Base-by-base conservation (phyloP, 2,113 vertebrate species). In the Chauna torquata region DNA sequence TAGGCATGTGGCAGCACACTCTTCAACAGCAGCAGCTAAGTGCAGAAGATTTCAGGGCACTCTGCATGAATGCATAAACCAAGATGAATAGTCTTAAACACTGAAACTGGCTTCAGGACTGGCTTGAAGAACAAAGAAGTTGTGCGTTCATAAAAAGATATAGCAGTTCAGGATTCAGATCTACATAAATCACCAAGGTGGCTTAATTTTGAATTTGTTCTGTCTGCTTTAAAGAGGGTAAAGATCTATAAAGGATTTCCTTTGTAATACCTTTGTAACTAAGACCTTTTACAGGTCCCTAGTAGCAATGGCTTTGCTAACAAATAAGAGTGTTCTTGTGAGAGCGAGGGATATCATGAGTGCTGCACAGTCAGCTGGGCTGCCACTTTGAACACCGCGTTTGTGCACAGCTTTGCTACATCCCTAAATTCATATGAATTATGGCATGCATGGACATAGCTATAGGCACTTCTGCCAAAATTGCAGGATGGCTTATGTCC, bases 331-430 rank as follows among this genome's bases (percentile, higher is more conserved):
- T 5, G 0, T 34, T 57, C 32, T 10, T 50, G 20, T 45, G 93
- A 69, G 68, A 30, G 27, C 30, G 40, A 32, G 28, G 40, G 62
- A 65, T 65, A 20, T 65, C 7, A 32, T 19, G 40, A 65, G 62
- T 12, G 11, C 61, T 57, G 42, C 3, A 3, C 42, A 38, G 24
- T 36, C 57, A 57, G 44, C 15, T 14, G 20, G 61, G 36, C 47
- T 52, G 65, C 52, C 1, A 3, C 58, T 38, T 12, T 28, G 17
- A 66, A 23, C 24, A 6, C 58, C 11, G 7, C 0, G 0, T 52
- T 90, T 28, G 12, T 13, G 11, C 11, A 36, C 36, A 64, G 65
- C 36, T 82, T 82, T 62, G 34, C 34, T 66, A 18, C 22, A 15
- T 58, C 62, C 54, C 49, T 69, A 47, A 52, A 78, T 38, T 27